Conservation (phyloP, 2,113 vertebrate genomes). For the Clarias gariepinus region DNA sequence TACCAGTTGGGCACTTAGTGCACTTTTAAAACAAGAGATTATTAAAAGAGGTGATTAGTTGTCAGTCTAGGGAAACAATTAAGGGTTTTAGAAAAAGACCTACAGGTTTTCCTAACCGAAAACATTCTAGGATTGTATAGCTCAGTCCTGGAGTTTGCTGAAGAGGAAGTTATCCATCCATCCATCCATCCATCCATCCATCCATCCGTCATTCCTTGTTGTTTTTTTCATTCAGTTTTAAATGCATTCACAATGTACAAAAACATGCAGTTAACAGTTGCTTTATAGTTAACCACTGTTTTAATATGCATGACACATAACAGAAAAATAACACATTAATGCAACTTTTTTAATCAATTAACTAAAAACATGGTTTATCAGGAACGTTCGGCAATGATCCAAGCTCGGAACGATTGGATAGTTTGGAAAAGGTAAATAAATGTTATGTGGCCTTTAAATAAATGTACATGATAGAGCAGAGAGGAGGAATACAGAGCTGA, state of each 20-base stretch:
- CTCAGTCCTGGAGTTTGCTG: too few relatives aligned
- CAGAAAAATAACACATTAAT: constrained; percentile 76
- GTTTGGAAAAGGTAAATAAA: constrained; percentile 57
- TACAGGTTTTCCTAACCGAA: neutral
- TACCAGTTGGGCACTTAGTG: neutral
- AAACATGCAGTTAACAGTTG: constrained; percentile 44
- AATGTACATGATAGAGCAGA: constrained; percentile 45
- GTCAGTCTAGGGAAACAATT: neutral
- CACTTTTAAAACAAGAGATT: neutral
- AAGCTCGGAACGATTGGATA: constrained; percentile 45
- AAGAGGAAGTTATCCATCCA: too few relatives aligned
- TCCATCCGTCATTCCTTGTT: too few relatives aligned
- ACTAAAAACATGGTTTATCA: constrained; percentile 70
- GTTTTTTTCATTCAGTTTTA: neutral
- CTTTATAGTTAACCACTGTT: constrained; percentile 72
- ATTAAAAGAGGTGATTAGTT: neutral
- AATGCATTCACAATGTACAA: neutral
- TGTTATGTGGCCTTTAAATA: constrained; percentile 70
- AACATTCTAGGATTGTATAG: too few relatives aligned
- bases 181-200: too few relatives aligned
- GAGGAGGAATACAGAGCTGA: neutral
- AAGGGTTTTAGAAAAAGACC: neutral
- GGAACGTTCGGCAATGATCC: constrained; percentile 69
- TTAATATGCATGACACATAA: constrained; percentile 80
- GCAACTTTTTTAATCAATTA: constrained; percentile 70